Conservation (phyloP, 2,113 vertebrate species). For the Cariama cristata region DNA sequence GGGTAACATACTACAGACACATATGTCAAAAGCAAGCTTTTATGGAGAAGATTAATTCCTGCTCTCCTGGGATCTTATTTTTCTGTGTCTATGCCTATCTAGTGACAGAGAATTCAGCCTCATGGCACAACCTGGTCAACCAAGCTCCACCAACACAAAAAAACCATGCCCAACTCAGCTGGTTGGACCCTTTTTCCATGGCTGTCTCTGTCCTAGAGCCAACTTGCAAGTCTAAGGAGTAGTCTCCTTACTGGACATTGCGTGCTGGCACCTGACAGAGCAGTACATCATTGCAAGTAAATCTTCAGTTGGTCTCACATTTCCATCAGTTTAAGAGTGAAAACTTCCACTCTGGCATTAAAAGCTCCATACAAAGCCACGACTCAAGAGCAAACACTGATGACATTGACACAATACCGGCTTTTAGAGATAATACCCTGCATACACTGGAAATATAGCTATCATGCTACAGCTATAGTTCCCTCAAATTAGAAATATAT, state of each 20-base stretch:
- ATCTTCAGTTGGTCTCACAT: background rate
- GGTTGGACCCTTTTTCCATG: background rate
- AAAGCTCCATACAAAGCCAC: background rate
- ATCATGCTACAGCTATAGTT: background rate
- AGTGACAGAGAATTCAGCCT: background rate
- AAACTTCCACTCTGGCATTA: background rate
- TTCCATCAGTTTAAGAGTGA: background rate
- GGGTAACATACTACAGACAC: background rate
- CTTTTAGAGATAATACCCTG: background rate
- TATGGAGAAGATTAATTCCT: background rate
- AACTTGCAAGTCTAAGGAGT: background rate
- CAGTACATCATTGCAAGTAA: background rate
- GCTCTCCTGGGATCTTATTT: background rate
- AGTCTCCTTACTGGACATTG: background rate
- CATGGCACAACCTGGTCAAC: background rate
- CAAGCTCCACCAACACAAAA: background rate
- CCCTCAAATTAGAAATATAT: background rate
- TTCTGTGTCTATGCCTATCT: background rate
- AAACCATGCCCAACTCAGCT: background rate
- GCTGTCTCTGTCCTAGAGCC: background rate
- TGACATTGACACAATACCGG: background rate
- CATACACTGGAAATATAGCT: background rate
- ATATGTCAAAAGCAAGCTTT: constrained; percentile 15
- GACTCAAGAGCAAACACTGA: background rate
- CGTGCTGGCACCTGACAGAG: background rate